Evolutionary conservation across 2,888 invertebrate species (phyloP).

Genomic region (Venusia cambrica): DNA sequence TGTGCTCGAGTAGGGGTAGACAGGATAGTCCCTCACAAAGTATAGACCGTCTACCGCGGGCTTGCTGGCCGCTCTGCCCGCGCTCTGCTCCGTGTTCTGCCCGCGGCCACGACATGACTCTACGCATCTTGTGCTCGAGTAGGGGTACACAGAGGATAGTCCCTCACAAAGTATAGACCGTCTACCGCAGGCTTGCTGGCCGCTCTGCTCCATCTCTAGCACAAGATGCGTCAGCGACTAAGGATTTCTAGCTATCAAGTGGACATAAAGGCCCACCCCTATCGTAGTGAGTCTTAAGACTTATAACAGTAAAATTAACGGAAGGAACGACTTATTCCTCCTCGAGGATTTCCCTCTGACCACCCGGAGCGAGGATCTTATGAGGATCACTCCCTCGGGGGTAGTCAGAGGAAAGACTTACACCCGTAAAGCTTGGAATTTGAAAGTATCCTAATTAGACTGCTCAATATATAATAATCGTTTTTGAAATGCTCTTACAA

Average conservation of each 20-base stretch:
- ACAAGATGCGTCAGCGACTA: slow-evolving; percentile 63
- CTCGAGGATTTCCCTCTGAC: too few relatives aligned
- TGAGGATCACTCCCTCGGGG: too few relatives aligned
- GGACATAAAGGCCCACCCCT: too few relatives aligned
- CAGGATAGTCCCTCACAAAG: too few relatives aligned
- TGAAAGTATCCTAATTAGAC: slow-evolving; percentile 31
- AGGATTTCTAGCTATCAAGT: too few relatives aligned
- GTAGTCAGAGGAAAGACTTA: slow-evolving; percentile 17
- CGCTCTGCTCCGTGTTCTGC: slow-evolving; percentile 68
- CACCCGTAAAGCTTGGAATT: slow-evolving; percentile 30
- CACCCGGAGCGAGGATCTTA: too few relatives aligned
- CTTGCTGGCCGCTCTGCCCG: slow-evolving; percentile 60
- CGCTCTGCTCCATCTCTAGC: slow-evolving; percentile 66
- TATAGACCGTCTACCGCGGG: slow-evolving; percentile 58
- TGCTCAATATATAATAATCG: slow-evolving; percentile 35
- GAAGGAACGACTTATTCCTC: too few relatives aligned
- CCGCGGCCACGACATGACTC: slow-evolving; percentile 52
- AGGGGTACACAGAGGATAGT: too few relatives aligned
- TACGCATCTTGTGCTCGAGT: slow-evolving; percentile 51
- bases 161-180: too few relatives aligned
- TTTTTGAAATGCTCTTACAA: slow-evolving; percentile 33
- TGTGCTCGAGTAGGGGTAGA: slow-evolving; percentile 53
- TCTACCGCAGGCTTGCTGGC: slow-evolving; percentile 57
- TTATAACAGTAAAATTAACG: too few relatives aligned
- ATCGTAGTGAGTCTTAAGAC: too few relatives aligned